Conservation (phyloP, 2,797 vertebrate species). For the Chelonia mydas region DNA sequence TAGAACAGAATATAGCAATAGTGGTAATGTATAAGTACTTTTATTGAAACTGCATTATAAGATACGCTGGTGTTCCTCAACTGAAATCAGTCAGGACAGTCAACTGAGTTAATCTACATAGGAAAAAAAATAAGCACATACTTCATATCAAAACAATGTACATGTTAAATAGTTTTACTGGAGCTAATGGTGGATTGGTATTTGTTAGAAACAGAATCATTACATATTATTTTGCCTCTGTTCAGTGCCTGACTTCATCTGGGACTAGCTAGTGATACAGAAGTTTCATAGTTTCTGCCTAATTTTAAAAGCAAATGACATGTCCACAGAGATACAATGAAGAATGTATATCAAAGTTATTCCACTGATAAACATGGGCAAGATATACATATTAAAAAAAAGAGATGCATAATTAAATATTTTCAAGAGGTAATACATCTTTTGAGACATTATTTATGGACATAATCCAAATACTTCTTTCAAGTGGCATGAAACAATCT, state of each 20-base stretch:
- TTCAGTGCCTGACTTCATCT: constrained; percentile 45
- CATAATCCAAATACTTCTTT: constrained; percentile 45
- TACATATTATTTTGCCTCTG: constrained; percentile 39
- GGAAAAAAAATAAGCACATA: constrained; percentile 36
- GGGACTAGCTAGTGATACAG: constrained; percentile 1
- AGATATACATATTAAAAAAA: neutral
- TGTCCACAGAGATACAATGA: neutral
- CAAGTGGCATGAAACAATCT: neutral
- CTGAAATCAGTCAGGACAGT: neutral
- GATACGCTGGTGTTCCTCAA: constrained; percentile 32
- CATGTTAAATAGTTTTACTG: constrained; percentile 53
- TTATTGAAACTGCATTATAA: constrained; percentile 30
- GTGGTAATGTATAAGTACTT: constrained; percentile 1
- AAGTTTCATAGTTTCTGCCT: constrained; percentile 30
- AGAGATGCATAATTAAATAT: constrained; percentile 8
- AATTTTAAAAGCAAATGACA: constrained; percentile 42
- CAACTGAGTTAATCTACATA: constrained; percentile 8
- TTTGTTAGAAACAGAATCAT: constrained; percentile 38
- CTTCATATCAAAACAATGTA: constrained; percentile 47
- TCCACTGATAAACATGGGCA: constrained; percentile 7
- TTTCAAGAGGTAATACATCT: constrained; percentile 1
- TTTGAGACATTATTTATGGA: constrained; percentile 27
- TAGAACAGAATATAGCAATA: constrained; percentile 1
- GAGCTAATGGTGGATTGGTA: constrained; percentile 40
- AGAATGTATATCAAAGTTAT: constrained; percentile 12